Conservation (phyloP, 1,140 invertebrate species). For the Drosophila rufa region DNA sequence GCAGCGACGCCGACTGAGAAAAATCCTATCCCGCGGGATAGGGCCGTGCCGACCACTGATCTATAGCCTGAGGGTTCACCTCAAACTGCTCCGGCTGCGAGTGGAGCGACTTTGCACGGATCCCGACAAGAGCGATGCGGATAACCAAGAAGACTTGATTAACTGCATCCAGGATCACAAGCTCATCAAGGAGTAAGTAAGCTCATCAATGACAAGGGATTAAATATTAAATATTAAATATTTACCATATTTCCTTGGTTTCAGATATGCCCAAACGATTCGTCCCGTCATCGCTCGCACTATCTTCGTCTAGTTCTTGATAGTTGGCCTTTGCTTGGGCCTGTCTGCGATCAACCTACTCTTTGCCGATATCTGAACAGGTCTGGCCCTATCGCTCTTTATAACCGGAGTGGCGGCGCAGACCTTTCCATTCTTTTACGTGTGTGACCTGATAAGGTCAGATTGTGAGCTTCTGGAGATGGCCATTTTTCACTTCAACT, state of each 20-base stretch:
- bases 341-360: slow-evolving; percentile 52
- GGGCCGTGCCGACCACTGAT: too few relatives aligned
- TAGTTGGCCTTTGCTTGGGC: slow-evolving; percentile 44
- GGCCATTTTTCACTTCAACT: slow-evolving; percentile 52
- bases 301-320: slow-evolving; percentile 50
- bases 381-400: slow-evolving; percentile 24
- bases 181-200: slow-evolving; percentile 42
- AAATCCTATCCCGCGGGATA: too few relatives aligned
- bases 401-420: slow-evolving; percentile 22
- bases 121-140: slow-evolving; percentile 11
- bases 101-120: slow-evolving; percentile 38
- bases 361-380: slow-evolving; percentile 34
- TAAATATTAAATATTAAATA: not conserved
- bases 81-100: slow-evolving; percentile 29
- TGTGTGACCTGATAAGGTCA: slow-evolving; percentile 42
- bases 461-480: slow-evolving; percentile 45
- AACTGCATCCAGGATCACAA: slow-evolving; percentile 54
- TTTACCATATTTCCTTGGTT: not conserved
- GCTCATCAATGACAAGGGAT: not conserved
- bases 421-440: slow-evolving; percentile 61
- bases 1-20: too few relatives aligned
- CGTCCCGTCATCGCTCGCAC: slow-evolving; percentile 28
- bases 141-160: slow-evolving; percentile 31
- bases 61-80: slow-evolving; percentile 22
- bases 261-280: slow-evolving; percentile 27